Evolutionary conservation across 2,797 vertebrate species (phyloP).

Genomic region (Chaetodon trifasciatus): DNA sequence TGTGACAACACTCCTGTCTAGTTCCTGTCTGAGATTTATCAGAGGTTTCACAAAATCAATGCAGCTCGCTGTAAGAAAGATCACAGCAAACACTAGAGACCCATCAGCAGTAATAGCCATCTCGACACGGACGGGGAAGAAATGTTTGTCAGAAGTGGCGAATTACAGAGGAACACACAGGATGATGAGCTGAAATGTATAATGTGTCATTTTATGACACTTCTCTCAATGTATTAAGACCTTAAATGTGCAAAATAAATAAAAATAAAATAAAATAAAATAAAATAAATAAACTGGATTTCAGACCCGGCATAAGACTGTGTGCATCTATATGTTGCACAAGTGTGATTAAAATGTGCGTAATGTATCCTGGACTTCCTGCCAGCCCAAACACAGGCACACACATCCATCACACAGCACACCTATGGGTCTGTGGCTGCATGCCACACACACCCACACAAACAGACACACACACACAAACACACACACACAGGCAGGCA

Average conservation of each 20-base stretch:
- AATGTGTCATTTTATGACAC: constrained; percentile 42
- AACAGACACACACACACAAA: constrained; percentile 43
- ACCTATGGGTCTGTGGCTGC: constrained; percentile 77
- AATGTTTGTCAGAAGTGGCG: constrained; percentile 62
- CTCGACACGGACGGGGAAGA: constrained; percentile 50
- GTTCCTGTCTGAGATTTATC: constrained; percentile 82
- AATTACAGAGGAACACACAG: constrained; percentile 61
- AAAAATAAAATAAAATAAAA: not conserved
- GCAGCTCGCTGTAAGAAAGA: constrained; percentile 77
- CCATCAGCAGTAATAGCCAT: constrained; percentile 80
- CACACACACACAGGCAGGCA: constrained; percentile 61
- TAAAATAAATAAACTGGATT: constrained; percentile 26
- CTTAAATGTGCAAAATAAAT: constrained; percentile 46
- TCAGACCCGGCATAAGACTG: constrained; percentile 15
- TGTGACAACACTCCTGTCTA: constrained; percentile 83
- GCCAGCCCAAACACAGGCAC: constrained; percentile 68
- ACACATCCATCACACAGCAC: constrained; percentile 78
- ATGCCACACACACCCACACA: constrained; percentile 50
- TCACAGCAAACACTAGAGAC: constrained; percentile 80
- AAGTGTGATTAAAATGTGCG: constrained; percentile 59
- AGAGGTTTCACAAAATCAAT: constrained; percentile 86
- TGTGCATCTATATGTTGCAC: constrained; percentile 58
- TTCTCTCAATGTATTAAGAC: constrained; percentile 31
- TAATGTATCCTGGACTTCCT: constrained; percentile 72
- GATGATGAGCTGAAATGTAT: constrained; percentile 55